Conservation (phyloP, 1,140 invertebrate genomes). For the Diploscapter pachys region DNA sequence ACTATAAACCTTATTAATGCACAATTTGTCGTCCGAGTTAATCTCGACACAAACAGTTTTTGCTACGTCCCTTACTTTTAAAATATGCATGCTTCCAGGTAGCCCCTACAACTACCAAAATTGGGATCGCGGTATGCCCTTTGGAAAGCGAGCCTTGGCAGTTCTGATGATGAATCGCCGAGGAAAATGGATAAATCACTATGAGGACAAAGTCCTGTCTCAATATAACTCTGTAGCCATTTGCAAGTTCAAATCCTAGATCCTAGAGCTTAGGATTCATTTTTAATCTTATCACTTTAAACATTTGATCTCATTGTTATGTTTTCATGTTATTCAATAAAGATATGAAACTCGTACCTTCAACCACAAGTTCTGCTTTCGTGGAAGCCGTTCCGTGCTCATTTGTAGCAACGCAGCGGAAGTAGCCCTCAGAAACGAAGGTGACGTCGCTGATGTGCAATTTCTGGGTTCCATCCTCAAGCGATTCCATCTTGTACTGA, state of each 20-base stretch:
- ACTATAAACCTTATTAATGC: too few relatives aligned
- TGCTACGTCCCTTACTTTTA: too few relatives aligned
- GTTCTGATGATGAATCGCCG: slow-evolving; percentile 43
- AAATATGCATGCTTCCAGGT: slow-evolving; percentile 14
- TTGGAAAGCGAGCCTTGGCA: slow-evolving; percentile 34
- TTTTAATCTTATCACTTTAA: too few relatives aligned
- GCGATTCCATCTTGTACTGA: slow-evolving; percentile 47
- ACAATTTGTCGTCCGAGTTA: too few relatives aligned
- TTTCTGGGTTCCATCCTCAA: slow-evolving; percentile 51
- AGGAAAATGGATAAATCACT: slow-evolving; percentile 44
- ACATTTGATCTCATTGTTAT: too few relatives aligned
- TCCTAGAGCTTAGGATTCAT: neutral
- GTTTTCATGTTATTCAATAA: too few relatives aligned
- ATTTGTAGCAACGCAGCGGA: slow-evolving; percentile 55
- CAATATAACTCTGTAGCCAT: slow-evolving; percentile 39
- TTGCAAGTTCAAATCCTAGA: slow-evolving; percentile 40
- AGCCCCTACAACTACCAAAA: slow-evolving; percentile 25
- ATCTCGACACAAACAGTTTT: too few relatives aligned
- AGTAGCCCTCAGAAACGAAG: slow-evolving; percentile 46
- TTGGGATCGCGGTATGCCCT: slow-evolving; percentile 40
- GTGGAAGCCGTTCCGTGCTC: slow-evolving; percentile 56
- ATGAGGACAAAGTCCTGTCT: slow-evolving; percentile 37
- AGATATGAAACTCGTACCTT: slow-evolving; percentile 38
- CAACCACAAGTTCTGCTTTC: slow-evolving; percentile 53
- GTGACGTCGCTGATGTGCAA: slow-evolving; percentile 51